Percentiles rank a stretch among this genome's conserved stretches.
phyloP scores from a whole-genome alignment of 2,888 invertebrate species.

The Dysmachus trigonus region DNA sequence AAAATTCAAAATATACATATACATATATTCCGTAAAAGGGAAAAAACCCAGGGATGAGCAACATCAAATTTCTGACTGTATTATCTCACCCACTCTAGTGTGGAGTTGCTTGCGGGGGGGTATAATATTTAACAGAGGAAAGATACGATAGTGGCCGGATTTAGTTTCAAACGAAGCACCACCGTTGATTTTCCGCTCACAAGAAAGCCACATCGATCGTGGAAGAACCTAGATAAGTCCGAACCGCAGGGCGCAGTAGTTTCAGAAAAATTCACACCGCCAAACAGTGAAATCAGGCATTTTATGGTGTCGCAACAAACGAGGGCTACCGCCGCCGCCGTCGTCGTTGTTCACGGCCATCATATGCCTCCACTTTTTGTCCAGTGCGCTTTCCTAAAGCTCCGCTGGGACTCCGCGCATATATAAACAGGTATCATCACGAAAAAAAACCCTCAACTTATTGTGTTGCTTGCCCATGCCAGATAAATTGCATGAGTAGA shows the following conservation, averaged over 20 bases:
- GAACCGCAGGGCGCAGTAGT: not conserved
- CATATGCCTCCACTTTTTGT: not conserved
- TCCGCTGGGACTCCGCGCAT: not conserved
- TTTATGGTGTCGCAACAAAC: not conserved
- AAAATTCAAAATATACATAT: no score
- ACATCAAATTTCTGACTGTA: not conserved
- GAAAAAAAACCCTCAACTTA: not conserved
- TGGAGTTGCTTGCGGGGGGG: not conserved
- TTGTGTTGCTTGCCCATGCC: not conserved
- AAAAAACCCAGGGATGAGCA: not conserved
- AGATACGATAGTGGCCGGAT: not conserved
- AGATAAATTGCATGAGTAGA: not conserved
- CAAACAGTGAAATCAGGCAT: not conserved
- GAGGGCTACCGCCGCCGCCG: not conserved
- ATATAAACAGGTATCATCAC: not conserved
- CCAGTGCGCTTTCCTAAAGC: not conserved
- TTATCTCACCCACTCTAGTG: not conserved
- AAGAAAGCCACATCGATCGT: not conserved
- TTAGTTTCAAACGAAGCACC: not conserved
- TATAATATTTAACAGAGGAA: not conserved
- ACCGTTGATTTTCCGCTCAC: not conserved
- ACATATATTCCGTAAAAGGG: not conserved
- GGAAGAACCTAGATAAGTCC: not conserved
- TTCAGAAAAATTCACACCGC: not conserved
- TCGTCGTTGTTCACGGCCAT: not conserved